phyloP scores from a whole-genome alignment of 2,888 invertebrate genomes.

The Cantharis flavilabris region DNA sequence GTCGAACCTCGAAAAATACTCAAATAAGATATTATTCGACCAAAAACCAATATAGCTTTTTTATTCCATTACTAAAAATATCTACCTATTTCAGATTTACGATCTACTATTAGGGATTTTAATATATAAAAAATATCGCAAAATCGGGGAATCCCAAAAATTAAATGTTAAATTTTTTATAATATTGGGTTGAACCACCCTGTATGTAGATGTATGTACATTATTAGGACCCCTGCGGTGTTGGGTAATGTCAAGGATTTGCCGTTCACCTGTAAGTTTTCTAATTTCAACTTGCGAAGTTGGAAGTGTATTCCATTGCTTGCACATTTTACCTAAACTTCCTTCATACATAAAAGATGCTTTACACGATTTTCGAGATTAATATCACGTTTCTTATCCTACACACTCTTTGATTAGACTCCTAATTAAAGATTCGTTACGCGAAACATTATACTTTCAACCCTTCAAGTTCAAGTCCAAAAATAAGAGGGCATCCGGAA shows the following conservation, averaged over 20 bases:
- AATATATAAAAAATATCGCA: too few relatives aligned
- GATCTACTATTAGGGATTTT: too few relatives aligned
- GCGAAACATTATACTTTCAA: background rate
- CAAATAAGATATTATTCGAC: constrained; percentile 38
- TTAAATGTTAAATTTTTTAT: too few relatives aligned
- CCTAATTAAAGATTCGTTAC: background rate
- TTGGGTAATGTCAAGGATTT: background rate
- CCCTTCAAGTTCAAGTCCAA: background rate
- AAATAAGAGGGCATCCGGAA: background rate
- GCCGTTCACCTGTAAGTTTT: background rate
- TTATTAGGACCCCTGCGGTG: too few relatives aligned
- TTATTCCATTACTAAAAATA: constrained; percentile 18
- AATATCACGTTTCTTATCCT: background rate
- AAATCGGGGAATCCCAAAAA: background rate
- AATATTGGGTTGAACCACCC: too few relatives aligned
- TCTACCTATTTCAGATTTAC: background rate
- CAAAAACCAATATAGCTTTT: constrained; percentile 31
- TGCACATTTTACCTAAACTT: background rate
- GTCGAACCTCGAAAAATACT: constrained; percentile 41
- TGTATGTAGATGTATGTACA: too few relatives aligned
- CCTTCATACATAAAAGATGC: background rate
- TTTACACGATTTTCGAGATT: background rate
- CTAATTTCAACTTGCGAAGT: background rate
- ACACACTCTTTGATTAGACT: background rate
- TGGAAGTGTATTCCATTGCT: background rate